Evolutionary conservation across 2,797 vertebrate species (phyloP).

Genomic region (Mallotus villosus): DNA sequence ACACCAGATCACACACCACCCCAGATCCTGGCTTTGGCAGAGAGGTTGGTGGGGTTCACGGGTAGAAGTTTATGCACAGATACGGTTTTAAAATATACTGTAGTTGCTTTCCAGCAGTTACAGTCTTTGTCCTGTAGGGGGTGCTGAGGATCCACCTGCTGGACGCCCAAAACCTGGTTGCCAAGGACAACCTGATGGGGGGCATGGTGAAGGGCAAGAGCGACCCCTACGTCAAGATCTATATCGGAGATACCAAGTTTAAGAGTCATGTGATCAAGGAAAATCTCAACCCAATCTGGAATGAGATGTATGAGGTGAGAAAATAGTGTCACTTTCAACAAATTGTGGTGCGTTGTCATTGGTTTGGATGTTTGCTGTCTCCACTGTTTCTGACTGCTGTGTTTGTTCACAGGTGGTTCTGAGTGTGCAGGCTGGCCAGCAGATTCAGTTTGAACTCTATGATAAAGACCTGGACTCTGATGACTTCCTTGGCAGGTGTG

Average conservation of each 20-base stretch:
- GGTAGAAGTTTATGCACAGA: not conserved
- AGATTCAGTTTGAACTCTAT: slow-evolving; percentile 84
- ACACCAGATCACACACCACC: slow-evolving; percentile 68
- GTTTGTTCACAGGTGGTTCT: slow-evolving; percentile 77
- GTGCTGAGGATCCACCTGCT: slow-evolving; percentile 87
- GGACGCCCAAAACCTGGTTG: slow-evolving; percentile 86
- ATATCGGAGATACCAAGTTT: slow-evolving; percentile 74
- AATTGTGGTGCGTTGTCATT: not conserved
- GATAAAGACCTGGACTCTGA: slow-evolving; percentile 92
- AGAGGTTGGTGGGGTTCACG: slow-evolving; percentile 69
- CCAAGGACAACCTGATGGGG: slow-evolving; percentile 89
- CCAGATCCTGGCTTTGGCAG: slow-evolving; percentile 74
- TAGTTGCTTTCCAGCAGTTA: slow-evolving; percentile 19
- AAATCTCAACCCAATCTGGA: slow-evolving; percentile 92
- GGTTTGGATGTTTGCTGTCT: not conserved
- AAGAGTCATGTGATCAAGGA: slow-evolving; percentile 89
- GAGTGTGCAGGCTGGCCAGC: slow-evolving; percentile 70
- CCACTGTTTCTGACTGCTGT: not conserved
- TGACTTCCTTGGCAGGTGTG: slow-evolving; percentile 90
- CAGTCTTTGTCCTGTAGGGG: slow-evolving; percentile 73
- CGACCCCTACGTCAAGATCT: slow-evolving; percentile 90
- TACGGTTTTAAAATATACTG: not conserved
- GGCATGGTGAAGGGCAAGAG: slow-evolving; percentile 93
- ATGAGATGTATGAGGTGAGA: slow-evolving; percentile 93
- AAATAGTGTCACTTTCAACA: not conserved